Conservation (phyloP, 2,888 invertebrate genomes). For the Notodonta ziczac region DNA sequence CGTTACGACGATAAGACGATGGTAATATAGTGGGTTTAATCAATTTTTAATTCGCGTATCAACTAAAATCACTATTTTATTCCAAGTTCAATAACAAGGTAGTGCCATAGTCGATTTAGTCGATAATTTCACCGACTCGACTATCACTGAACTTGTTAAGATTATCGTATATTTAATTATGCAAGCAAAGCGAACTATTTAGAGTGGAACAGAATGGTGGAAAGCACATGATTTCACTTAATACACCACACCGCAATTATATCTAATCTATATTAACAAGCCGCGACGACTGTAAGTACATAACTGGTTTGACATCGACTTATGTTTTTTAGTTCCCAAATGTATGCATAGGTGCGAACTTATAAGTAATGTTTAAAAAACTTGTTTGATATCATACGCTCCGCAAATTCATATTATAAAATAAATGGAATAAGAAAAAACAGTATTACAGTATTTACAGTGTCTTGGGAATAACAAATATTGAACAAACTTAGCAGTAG, state of each 20-base stretch:
- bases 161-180: constrained; percentile 39
- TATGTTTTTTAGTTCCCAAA: no score
- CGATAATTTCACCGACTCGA: background rate
- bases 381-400: no score
- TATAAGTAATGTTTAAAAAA: no score
- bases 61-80: background rate
- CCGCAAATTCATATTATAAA: no score
- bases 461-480: no score
- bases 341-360: no score
- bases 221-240: constrained; percentile 46
- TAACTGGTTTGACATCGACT: no score
- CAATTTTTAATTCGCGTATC: background rate
- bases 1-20: no score
- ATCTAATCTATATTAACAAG: constrained; percentile 22
- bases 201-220: constrained; percentile 45
- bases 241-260: constrained; percentile 23
- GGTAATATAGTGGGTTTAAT: no score
- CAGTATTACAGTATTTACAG: no score
- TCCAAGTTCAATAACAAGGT: background rate
- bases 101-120: background rate
- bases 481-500: no score
- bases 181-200: constrained; percentile 39
- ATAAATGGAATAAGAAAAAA: no score
- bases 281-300: background rate
- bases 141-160: constrained; percentile 4